Evolutionary conservation across 2,888 invertebrate genomes (phyloP).

Genomic region (Drosophila peninsularis): DNA sequence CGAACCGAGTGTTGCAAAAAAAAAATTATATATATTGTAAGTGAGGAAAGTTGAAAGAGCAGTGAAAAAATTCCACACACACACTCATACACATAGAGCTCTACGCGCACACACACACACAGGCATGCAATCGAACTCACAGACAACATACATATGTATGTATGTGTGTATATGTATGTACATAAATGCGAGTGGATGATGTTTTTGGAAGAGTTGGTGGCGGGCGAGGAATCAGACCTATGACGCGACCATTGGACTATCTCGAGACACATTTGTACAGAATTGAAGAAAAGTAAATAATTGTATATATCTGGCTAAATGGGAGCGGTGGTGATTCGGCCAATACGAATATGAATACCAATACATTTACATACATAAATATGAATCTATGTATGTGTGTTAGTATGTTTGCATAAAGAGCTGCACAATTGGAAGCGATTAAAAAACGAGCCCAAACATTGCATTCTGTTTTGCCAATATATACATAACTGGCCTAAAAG

Average conservation of each 20-base stretch:
- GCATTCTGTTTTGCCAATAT: constrained; percentile 29
- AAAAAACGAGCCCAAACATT: constrained; percentile 18
- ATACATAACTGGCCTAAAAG: constrained; percentile 47
- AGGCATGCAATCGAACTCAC: constrained; percentile 52
- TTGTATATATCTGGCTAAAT: constrained; percentile 12
- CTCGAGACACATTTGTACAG: constrained; percentile 37
- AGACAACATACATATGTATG: constrained; percentile 41
- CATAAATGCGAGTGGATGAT: constrained; percentile 67
- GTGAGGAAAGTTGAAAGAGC: constrained; percentile 70
- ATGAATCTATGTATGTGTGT: constrained; percentile 4
- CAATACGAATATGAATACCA: constrained; percentile 35
- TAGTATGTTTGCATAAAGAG: constrained; percentile 24
- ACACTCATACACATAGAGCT: constrained; percentile 48
- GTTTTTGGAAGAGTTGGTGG: constrained; percentile 66
- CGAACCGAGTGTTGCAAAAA: constrained; percentile 61
- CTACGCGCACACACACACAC: constrained; percentile 54
- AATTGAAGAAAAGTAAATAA: constrained; percentile 39
- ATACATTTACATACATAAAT: constrained; percentile 29
- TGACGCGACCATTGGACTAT: constrained; percentile 61
- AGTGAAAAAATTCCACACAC: constrained; percentile 81
- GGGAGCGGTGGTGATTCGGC: constrained; percentile 18
- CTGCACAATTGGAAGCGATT: constrained; percentile 44
- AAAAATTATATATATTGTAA: constrained; percentile 66
- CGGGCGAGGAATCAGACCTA: constrained; percentile 34
- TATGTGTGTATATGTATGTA: constrained; percentile 38